Evolutionary conservation across 2,113 vertebrate genomes (phyloP).

Genomic region (Crotalus tigris): DNA sequence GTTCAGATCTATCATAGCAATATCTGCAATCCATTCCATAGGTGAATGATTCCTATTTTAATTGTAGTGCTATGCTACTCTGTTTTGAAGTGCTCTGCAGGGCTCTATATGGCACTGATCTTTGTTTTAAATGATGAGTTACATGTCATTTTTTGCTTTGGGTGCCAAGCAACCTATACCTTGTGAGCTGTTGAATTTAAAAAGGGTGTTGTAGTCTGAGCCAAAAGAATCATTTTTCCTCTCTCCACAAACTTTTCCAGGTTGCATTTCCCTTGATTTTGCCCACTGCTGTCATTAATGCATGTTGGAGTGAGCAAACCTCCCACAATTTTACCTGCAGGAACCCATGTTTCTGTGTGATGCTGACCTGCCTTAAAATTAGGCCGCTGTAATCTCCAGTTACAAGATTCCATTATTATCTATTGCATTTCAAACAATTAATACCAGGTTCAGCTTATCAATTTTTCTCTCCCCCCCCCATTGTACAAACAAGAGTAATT

Average conservation of each 20-base stretch:
- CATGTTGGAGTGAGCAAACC: neutral
- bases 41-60: neutral
- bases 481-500: constrained; percentile 23
- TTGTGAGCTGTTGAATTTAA: neutral
- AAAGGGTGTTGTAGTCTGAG: neutral
- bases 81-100: neutral
- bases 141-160: neutral
- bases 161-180: neutral
- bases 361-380: neutral
- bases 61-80: neutral
- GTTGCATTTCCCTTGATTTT: neutral
- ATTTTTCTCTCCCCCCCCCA: neutral
- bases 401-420: constrained; percentile 17
- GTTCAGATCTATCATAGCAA: neutral
- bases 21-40: too few relatives aligned
- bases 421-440: constrained; percentile 19
- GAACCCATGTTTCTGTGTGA: neutral
- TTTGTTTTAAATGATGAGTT: neutral
- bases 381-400: neutral
- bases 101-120: neutral
- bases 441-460: constrained; percentile 12
- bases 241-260: neutral
- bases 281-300: neutral
- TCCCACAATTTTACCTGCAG: neutral
- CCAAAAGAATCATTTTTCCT: neutral